Percentiles rank a stretch among this genome's conserved stretches.
phyloP scores from a whole-genome alignment of 2,888 invertebrate species.

The Eupelmus urozonus region DNA sequence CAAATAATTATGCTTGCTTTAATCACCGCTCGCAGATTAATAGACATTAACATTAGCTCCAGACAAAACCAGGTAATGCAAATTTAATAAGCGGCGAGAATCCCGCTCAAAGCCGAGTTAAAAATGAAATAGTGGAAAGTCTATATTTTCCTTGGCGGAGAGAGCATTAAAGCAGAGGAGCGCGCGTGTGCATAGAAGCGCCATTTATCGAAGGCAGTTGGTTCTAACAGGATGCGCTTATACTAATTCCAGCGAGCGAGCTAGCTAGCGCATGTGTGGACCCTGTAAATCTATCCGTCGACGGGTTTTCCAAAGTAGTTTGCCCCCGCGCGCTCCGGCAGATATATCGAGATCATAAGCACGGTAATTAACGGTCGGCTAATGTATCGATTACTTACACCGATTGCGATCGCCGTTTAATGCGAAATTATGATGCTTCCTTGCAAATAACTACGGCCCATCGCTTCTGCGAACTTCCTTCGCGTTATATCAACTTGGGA shows the following conservation, averaged over 20 bases:
- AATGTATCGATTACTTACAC: conserved; percentile 71
- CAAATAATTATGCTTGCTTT: no score
- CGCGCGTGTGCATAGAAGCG: conserved; percentile 3
- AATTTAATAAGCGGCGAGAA: no score
- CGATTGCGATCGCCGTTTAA: conserved; percentile 68
- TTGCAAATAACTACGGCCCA: conserved; percentile 16
- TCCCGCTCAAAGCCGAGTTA: no score
- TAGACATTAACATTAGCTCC: no score
- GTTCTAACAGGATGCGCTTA: conserved; percentile 64
- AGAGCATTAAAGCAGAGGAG: not conserved
- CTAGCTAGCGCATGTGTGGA: conserved; percentile 29
- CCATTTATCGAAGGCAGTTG: conserved; percentile 50
- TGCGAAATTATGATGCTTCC: conserved; percentile 67
- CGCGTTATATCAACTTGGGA: not conserved
- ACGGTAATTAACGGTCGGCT: conserved; percentile 70
- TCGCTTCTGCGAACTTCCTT: not conserved
- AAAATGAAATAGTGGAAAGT: no score
- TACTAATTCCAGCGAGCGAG: conserved; percentile 47
- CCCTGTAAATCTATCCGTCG: conserved; percentile 66
- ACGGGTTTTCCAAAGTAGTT: conserved; percentile 65
- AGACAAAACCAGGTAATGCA: no score
- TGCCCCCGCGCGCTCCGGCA: conserved; percentile 24
- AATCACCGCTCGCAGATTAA: no score
- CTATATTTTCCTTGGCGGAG: no score
- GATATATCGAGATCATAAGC: conserved; percentile 66